Evolutionary conservation across 1,140 invertebrate genomes (phyloP), one percentile per base, ranked within the genome.

Genomic region (Aphaenogaster floridana): DNA sequence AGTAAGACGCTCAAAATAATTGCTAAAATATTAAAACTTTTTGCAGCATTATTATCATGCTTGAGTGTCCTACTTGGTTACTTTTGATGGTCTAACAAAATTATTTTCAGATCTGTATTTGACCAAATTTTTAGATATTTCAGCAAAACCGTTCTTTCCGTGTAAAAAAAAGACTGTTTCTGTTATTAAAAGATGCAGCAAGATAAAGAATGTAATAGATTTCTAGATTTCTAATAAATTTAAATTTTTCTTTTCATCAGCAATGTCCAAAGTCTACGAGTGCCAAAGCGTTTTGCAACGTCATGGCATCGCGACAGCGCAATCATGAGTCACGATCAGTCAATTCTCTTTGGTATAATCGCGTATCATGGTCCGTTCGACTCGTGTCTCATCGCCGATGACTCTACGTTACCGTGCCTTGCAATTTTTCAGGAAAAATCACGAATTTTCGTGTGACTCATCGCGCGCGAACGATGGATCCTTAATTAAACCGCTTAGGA

Each of bases 281-380:
- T 50, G 45, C 54, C 28, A 50, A 84, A 84, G 42, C 36, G n/a
- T 72, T 76, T 48, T 61, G 69, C 57, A 21, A 50, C 21, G 69
- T 84, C 69, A 76, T 21, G 39, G 21, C 15, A 54, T 28, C 50
- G 64, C 80, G 80, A 74, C 80, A 74, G 28, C 42, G 69, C 17
- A 36, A 74, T 74, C 17, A 28, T 84, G 80, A 84, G 42, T 84
- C 80, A 84, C 52, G 69, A 76, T 74, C 69, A 76, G 69, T 84
- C 80, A 76, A 59, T 74, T 83, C 54, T 59, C 68, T 74, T 61
- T 17, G 15, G 42, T 28, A 83, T 74, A 83, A 59, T 83, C 68
- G 39, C 80, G 28, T 74, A 83, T 83, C 80, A 84, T n/a, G 39
- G 6, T 72, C 39, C 50, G 52, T 48, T 36, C 36, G 64, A 45